Evolutionary conservation across 2,113 vertebrate species (phyloP).

Genomic region (Triplophysa rosa): DNA sequence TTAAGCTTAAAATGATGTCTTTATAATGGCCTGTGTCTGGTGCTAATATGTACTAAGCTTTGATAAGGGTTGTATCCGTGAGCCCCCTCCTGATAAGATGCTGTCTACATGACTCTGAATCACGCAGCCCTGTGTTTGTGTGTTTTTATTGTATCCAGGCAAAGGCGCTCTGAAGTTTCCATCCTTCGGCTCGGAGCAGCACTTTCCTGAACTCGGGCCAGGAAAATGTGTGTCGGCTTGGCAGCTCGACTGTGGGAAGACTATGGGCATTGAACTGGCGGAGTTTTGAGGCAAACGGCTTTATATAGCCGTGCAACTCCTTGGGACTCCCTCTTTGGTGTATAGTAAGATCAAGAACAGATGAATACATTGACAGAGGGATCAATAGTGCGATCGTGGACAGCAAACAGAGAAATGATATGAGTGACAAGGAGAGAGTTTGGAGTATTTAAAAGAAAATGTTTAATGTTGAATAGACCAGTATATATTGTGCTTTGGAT

Average conservation of each 20-base stretch:
- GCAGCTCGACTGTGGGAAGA: slow-evolving; percentile 89
- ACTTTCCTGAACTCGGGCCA: slow-evolving; percentile 97
- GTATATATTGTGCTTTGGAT: too few species aligned
- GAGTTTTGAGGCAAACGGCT: slow-evolving; percentile 73
- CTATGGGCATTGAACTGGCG: slow-evolving; percentile 64
- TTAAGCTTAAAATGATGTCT: background rate
- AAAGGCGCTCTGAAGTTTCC: slow-evolving; percentile 89
- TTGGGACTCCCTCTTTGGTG: slow-evolving; percentile 79
- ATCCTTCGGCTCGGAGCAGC: slow-evolving; percentile 82
- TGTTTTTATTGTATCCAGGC: slow-evolving; percentile 84
- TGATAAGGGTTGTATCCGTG: slow-evolving; percentile 51
- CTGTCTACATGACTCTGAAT: slow-evolving; percentile 70
- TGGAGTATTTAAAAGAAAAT: background rate
- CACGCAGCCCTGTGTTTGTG: slow-evolving; percentile 50
- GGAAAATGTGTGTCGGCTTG: slow-evolving; percentile 92
- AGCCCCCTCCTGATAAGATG: slow-evolving; percentile 59
- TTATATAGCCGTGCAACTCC: slow-evolving; percentile 76
- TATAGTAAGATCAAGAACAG: slow-evolving; percentile 44
- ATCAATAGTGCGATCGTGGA: background rate
- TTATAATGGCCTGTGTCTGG: slow-evolving; percentile 35
- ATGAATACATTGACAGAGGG: background rate
- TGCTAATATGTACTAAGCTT: slow-evolving; percentile 41
- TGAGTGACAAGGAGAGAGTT: slow-evolving; percentile 10
- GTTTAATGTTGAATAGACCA: too few species aligned
- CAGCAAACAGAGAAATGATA: slow-evolving; percentile 27